Percentiles rank a stretch among this genome's conserved stretches.
phyloP scores from a whole-genome alignment of 1,140 invertebrate species.

The Mamestra configurata region DNA sequence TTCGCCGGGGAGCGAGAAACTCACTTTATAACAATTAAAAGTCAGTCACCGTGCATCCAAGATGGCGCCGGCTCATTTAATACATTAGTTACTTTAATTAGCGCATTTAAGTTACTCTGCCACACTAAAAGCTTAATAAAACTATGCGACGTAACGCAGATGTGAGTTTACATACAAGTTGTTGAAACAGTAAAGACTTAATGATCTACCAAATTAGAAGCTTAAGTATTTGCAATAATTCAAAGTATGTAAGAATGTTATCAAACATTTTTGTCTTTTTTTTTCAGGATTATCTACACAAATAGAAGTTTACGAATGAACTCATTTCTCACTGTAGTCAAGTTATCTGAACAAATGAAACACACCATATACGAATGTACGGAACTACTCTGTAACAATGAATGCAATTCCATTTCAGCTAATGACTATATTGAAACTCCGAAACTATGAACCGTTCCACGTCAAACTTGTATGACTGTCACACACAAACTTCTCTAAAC shows the following conservation, averaged over 20 bases:
- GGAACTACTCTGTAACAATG: background rate
- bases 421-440: slow-evolving; percentile 3
- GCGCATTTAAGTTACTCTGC: slow-evolving; percentile 37
- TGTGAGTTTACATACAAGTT: background rate
- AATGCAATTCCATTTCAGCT: slow-evolving; percentile 30
- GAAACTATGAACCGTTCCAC: background rate
- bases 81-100: slow-evolving; percentile 58
- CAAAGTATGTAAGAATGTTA: no score
- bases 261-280: no score
- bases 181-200: background rate
- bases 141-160: slow-evolving; percentile 14
- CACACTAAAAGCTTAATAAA: slow-evolving; percentile 34
- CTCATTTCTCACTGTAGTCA: no score
- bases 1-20: slow-evolving; percentile 31
- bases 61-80: slow-evolving; percentile 54
- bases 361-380: background rate
- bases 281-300: no score
- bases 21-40: slow-evolving; percentile 66
- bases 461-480: slow-evolving; percentile 22
- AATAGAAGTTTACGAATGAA: no score
- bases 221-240: background rate
- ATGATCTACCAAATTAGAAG: background rate
- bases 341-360: no score
- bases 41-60: slow-evolving; percentile 48
- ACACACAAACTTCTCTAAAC: slow-evolving; percentile 9